Conservation (phyloP, 2,888 invertebrate genomes). For the Sarcophaga subvicina region DNA sequence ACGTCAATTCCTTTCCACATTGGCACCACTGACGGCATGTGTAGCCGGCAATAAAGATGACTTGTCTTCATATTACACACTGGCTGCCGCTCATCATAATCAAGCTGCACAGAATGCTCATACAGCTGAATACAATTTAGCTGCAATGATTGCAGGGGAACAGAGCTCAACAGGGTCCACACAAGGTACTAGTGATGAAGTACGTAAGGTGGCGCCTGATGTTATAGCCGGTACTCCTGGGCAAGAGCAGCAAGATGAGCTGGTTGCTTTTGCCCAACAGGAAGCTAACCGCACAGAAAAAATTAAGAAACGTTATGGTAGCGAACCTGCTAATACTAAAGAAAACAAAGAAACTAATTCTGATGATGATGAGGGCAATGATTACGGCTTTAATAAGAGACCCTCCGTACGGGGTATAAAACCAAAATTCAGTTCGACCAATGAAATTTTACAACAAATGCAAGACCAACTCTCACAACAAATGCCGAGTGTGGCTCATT, state of each 20-base stretch:
- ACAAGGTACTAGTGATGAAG: slow-evolving; percentile 82
- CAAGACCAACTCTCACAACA: slow-evolving; percentile 85
- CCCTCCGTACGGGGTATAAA: slow-evolving; percentile 95
- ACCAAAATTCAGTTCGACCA: slow-evolving; percentile 91
- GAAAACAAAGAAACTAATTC: slow-evolving; percentile 74
- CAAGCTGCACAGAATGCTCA: slow-evolving; percentile 82
- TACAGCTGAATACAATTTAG: slow-evolving; percentile 87
- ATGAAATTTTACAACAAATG: slow-evolving; percentile 91
- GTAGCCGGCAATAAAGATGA: slow-evolving; percentile 86
- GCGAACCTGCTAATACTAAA: slow-evolving; percentile 80
- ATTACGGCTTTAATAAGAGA: slow-evolving; percentile 94
- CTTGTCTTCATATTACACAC: slow-evolving; percentile 84
- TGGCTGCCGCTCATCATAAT: slow-evolving; percentile 82
- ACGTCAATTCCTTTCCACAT: slow-evolving; percentile 89
- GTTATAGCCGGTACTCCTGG: slow-evolving; percentile 87
- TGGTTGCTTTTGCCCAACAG: slow-evolving; percentile 92
- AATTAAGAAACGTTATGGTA: slow-evolving; percentile 88
- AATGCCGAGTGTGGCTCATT: slow-evolving; percentile 75
- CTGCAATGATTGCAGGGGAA: slow-evolving; percentile 80
- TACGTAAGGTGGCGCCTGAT: slow-evolving; percentile 86
- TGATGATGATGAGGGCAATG: slow-evolving; percentile 91
- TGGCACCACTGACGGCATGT: slow-evolving; percentile 90
- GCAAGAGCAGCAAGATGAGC: slow-evolving; percentile 87
- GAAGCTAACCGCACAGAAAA: slow-evolving; percentile 92
- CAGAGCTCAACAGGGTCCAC: slow-evolving; percentile 48